Percentiles rank a stretch among this genome's conserved stretches.
Evolutionary conservation across 1,140 invertebrate species (phyloP).

Genomic region (Papilio polyxenes): DNA sequence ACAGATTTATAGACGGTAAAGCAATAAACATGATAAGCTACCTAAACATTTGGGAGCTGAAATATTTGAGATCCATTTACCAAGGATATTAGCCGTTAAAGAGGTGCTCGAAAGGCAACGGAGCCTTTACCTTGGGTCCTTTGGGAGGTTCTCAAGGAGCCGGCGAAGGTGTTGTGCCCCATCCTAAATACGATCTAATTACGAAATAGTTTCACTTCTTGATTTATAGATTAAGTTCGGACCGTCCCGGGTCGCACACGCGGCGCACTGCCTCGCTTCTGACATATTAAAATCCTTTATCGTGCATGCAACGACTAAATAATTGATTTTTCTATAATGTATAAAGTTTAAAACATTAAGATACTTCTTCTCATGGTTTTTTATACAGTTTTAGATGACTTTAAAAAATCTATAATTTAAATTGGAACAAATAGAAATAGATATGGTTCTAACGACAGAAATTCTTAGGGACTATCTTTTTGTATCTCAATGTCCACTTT

Average conservation of each 20-base stretch:
- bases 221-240: constrained; percentile 82
- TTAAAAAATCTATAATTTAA: background rate
- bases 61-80: constrained; percentile 80
- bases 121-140: constrained; percentile 77
- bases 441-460: background rate
- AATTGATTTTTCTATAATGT: constrained; percentile 1
- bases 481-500: background rate
- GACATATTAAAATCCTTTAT: constrained; percentile 73
- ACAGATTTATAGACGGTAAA: constrained; percentile 49
- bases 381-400: background rate
- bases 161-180: constrained; percentile 76
- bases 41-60: constrained; percentile 73
- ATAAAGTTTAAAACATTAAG: background rate
- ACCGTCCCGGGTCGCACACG: constrained; percentile 63
- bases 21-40: constrained; percentile 76
- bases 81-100: constrained; percentile 79
- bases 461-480: no score
- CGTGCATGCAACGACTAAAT: constrained; percentile 21
- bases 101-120: constrained; percentile 77
- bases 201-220: constrained; percentile 82
- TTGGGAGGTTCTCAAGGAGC: constrained; percentile 74
- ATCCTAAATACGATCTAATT: constrained; percentile 82
- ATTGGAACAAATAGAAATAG: background rate
- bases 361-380: background rate
- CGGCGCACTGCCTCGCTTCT: constrained; percentile 62